Conservation (phyloP, 2,113 vertebrate species). For the Sylvia atricapilla region DNA sequence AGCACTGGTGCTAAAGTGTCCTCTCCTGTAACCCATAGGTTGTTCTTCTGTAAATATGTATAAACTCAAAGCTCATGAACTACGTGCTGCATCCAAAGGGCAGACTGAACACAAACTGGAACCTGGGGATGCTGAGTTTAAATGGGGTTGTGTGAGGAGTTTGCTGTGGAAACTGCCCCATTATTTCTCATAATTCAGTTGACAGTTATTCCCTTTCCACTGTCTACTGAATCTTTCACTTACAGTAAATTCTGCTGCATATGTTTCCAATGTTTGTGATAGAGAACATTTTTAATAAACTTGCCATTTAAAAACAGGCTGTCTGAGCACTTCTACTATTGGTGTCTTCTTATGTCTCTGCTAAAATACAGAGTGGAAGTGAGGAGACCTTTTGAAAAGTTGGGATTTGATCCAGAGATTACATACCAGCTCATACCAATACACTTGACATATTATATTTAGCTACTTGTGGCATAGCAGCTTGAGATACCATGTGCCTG, state of each 20-base stretch:
- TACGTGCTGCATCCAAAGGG: background rate
- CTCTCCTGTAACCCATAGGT: conserved; percentile 7
- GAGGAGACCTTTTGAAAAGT: background rate
- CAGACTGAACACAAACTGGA: background rate
- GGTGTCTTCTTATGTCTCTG: background rate
- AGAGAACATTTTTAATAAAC: conserved; percentile 67
- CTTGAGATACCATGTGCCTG: background rate
- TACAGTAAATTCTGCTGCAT: conserved; percentile 28
- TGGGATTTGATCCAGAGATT: background rate
- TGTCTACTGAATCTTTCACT: background rate
- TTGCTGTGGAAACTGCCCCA: background rate
- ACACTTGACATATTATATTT: background rate
- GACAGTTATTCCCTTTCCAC: background rate
- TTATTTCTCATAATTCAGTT: background rate
- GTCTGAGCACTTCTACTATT: background rate
- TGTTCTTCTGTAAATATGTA: conserved; percentile 30
- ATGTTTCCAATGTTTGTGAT: conserved; percentile 52
- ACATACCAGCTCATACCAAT: background rate
- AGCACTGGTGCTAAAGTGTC: conserved; percentile 63
- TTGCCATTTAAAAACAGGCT: conserved; percentile 27
- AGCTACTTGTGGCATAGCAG: background rate
- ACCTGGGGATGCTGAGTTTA: background rate
- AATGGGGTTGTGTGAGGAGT: background rate
- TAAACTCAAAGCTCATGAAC: background rate
- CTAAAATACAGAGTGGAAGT: background rate